Evolutionary conservation across 2,797 vertebrate species (phyloP).

Genomic region (Oryzias sinensis): DNA sequence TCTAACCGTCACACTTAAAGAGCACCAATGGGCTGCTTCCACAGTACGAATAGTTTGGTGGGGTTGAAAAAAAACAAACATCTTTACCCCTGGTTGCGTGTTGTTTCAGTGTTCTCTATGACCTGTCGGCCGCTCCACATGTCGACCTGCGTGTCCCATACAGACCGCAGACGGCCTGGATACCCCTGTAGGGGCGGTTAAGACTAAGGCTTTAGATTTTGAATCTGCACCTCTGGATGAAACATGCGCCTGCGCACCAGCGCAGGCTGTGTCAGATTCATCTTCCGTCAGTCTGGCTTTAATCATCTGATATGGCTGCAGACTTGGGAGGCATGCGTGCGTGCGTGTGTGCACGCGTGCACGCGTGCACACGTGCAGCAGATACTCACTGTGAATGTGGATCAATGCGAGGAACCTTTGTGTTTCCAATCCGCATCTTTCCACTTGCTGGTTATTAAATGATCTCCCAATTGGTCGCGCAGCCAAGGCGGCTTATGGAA

Average conservation of each 20-base stretch:
- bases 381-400: constrained; percentile 76
- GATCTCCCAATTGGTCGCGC: constrained; percentile 94
- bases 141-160: too few relatives aligned
- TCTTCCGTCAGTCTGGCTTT: constrained; percentile 46
- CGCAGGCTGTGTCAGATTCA: constrained; percentile 35
- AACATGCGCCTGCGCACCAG: constrained; percentile 11
- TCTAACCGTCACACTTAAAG: too few relatives aligned
- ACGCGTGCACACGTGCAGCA: constrained; percentile 30
- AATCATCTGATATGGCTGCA: constrained; percentile 63
- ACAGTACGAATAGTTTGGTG: too few relatives aligned
- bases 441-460: constrained; percentile 88
- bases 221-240: too few relatives aligned
- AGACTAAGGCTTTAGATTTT: too few relatives aligned
- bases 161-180: too few relatives aligned
- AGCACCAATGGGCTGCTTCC: too few relatives aligned
- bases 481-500: constrained; percentile 90
- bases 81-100: too few relatives aligned
- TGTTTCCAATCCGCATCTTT: constrained; percentile 86
- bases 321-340: constrained; percentile 43
- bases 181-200: too few relatives aligned
- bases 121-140: too few relatives aligned
- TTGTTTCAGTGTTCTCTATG: too few relatives aligned
- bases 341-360: constrained; percentile 38
- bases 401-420: constrained; percentile 85
- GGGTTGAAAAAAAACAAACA: too few relatives aligned